Conservation (phyloP, 2,113 vertebrate species). For the Pelecanus crispus region DNA sequence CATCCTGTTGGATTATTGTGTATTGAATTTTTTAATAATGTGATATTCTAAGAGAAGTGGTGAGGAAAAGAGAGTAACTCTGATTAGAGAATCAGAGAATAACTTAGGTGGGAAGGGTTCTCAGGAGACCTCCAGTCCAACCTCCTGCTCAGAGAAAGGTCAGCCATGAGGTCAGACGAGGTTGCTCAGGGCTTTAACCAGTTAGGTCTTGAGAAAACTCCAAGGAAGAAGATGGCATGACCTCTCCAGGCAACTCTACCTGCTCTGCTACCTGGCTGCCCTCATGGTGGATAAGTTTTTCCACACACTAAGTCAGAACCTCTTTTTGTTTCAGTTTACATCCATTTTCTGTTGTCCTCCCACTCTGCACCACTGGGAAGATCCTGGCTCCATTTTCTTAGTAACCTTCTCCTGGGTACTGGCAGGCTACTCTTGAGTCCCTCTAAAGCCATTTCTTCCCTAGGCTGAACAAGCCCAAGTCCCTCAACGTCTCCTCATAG, state of each 20-base stretch:
- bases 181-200: not conserved
- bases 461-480: not conserved
- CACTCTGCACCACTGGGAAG: not conserved
- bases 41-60: not conserved
- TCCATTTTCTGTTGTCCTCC: not conserved
- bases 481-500: not conserved
- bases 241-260: rapidly evolving
- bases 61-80: not conserved
- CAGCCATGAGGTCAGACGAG: not conserved
- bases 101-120: not conserved
- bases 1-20: not conserved
- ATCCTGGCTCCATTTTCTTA: not conserved
- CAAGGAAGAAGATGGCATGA: not conserved
- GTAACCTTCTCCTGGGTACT: not conserved
- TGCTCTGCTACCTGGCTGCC: not conserved
- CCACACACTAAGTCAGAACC: not conserved
- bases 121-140: not conserved
- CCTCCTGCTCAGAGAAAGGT: not conserved
- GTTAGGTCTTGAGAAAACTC: not conserved
- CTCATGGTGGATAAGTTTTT: not conserved
- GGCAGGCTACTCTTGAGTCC: not conserved
- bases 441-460: not conserved
- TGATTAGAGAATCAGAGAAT: not conserved
- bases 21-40: not conserved
- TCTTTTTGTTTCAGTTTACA: not conserved